phyloP scores from a whole-genome alignment of 2,888 invertebrate genomes.

The Andrena camellia region DNA sequence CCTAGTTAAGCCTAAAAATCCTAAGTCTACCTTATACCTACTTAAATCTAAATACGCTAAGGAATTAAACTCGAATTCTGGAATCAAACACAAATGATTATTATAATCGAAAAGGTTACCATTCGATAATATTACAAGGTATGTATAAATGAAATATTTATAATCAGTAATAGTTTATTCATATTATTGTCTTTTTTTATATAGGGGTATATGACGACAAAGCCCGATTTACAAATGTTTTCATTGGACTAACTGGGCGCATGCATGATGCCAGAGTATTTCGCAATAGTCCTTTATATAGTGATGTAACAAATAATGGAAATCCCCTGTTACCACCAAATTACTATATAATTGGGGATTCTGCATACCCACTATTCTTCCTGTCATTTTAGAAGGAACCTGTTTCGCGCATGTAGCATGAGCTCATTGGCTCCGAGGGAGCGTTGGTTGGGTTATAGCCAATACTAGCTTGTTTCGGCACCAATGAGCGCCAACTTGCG shows the following conservation, averaged over 20 bases:
- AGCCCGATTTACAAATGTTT: neutral
- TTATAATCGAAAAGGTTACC: neutral
- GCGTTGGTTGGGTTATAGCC: too few species aligned
- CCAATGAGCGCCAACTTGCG: too few species aligned
- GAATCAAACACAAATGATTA: too few species aligned
- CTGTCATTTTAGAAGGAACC: too few species aligned
- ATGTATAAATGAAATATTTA: neutral
- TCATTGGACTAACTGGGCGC: neutral
- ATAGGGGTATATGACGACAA: neutral
- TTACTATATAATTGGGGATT: neutral
- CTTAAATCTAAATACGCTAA: too few species aligned
- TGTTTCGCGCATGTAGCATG: too few species aligned
- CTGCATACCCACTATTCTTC: neutral
- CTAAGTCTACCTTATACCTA: too few species aligned
- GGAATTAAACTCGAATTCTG: too few species aligned
- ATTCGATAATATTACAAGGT: neutral
- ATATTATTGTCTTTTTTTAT: neutral
- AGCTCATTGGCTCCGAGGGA: too few species aligned
- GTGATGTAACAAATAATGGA: neutral
- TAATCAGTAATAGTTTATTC: neutral
- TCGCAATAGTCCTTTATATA: neutral
- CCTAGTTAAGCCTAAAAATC: too few species aligned
- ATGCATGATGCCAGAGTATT: neutral
- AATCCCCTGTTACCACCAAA: neutral
- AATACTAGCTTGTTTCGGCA: too few species aligned